These are phyloP conservation scores for Desoria tigrina DNA, from an alignment of 2,888 invertebrate species.

Conservation along the genomic window DNA sequence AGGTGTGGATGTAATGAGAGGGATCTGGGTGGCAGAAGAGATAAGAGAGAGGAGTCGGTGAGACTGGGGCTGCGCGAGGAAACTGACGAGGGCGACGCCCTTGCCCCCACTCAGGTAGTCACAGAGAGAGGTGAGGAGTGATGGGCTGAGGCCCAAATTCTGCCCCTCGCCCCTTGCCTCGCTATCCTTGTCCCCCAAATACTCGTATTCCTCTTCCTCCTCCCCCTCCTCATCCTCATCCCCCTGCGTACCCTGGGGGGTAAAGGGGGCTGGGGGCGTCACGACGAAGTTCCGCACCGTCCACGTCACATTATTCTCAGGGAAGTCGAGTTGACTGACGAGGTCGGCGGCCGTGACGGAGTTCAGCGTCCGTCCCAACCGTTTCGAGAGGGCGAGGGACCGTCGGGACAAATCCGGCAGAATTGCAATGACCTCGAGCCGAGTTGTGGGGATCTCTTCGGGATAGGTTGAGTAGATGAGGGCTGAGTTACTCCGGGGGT, in stretches of 20 bases:
- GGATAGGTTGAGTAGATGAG: constrained; percentile 20
- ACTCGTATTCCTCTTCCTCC: constrained; percentile 12
- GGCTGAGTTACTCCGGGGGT: background rate
- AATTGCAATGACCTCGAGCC: constrained; percentile 48
- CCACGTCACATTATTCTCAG: constrained; percentile 45
- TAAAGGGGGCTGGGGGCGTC: background rate
- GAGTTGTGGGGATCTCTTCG: constrained; percentile 21
- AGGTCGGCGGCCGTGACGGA: constrained; percentile 39
- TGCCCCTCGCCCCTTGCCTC: constrained; percentile 26
- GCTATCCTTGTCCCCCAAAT: constrained; percentile 14
- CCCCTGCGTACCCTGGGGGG: background rate
- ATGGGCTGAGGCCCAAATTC: constrained; percentile 32
- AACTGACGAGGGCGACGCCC: constrained; percentile 50
- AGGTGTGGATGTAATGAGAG: constrained; percentile 40
- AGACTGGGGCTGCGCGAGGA: constrained; percentile 23
- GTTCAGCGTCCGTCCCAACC: constrained; percentile 47
- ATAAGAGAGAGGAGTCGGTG: constrained; percentile 49
- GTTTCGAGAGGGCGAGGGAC: constrained; percentile 44
- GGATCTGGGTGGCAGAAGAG: constrained; percentile 39
- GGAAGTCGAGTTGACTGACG: constrained; percentile 34
- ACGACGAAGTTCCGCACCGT: constrained; percentile 45
- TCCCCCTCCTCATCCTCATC: background rate
- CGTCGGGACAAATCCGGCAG: constrained; percentile 48
- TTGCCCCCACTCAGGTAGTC: constrained; percentile 43
- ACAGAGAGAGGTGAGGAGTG: constrained; percentile 44